These are phyloP conservation scores for Rallus limicola DNA, from an alignment of 2,113 vertebrate genomes.

Conservation along the genomic window DNA sequence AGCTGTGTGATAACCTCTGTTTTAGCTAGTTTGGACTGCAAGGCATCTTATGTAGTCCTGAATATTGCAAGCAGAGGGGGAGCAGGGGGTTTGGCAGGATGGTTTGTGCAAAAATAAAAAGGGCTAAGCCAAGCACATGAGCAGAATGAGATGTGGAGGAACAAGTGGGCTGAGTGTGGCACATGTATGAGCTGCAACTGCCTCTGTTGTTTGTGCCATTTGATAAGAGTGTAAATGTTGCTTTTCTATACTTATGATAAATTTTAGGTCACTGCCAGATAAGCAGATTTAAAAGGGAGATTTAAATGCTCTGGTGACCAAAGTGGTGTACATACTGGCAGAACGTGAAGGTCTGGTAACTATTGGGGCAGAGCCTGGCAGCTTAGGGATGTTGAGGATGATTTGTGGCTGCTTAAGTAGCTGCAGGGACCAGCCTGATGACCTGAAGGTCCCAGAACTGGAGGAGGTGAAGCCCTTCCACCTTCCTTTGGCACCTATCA, in stretches of 20 bases:
- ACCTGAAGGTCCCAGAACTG: background rate
- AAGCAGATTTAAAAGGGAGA: background rate
- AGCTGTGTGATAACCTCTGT: background rate
- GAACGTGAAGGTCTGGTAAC: background rate
- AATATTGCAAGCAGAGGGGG: background rate
- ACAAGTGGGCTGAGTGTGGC: background rate
- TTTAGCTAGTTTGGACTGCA: background rate
- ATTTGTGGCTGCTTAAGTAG: background rate
- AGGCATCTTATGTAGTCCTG: background rate
- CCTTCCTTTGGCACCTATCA: background rate
- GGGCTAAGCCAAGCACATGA: background rate
- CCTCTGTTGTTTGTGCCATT: background rate
- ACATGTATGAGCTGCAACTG: fast-evolving
- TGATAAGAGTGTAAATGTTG: background rate
- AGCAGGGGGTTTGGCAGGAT: background rate
- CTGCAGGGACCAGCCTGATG: background rate
- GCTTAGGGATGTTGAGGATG: too few species aligned
- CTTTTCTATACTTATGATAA: background rate
- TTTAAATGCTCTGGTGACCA: background rate
- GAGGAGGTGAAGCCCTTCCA: background rate
- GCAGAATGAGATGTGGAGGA: background rate
- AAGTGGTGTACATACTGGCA: background rate
- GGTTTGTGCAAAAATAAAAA: background rate
- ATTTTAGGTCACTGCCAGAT: background rate
- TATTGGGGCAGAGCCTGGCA: background rate